Base-by-base conservation (phyloP, 1,140 invertebrate genomes). In the Wasmannia auropunctata region DNA sequence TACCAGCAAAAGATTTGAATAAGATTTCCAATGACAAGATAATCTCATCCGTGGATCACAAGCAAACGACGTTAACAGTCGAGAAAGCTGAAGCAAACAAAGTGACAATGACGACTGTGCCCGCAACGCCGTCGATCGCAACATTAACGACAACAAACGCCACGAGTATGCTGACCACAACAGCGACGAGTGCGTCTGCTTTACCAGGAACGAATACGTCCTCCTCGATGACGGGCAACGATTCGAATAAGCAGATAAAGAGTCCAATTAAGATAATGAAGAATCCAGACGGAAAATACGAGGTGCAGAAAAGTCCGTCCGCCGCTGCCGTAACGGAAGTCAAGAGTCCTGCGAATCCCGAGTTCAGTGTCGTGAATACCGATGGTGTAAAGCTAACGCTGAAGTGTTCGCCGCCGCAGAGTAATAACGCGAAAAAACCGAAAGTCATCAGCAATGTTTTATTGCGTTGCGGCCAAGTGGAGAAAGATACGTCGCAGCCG, bases 241-340 rank as follows among this genome's bases (percentile, higher is more conserved):
- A 28, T 14, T 72, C 67, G 5, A 75, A 25, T n/a, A 43, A 92
- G 49, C 91, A 91, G 49, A 91, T 93, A 28, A 94, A 95, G 76
- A 94, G 89, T 62, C 93, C 93, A 0, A 92, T 94, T 1, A 95
- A 95, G 49, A 95, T 95, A 85, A 60, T 94, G 31, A 95, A 95
- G 75, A 94, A 93, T 67, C 84, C 94, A 0, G 92, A 94, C 2
- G 94, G 94, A 7, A 91, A 85, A 2, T 95, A 95, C 63, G 93
- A 93, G 16, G 94, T 94, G 1, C 43, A 93, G 2, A 91, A 81
- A 46, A 91, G 62, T 22, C 51, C 85, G n/a, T 37, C 25, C 0
- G 3, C 19, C 3, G 46, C 10, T 3, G 8, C 25, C 3, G 56
- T 46, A 46, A 28, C 40, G 0, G 90, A 93, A 19, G 14, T 60